Conservation (phyloP, 1,140 invertebrate species). For the Orchestia grillus region DNA sequence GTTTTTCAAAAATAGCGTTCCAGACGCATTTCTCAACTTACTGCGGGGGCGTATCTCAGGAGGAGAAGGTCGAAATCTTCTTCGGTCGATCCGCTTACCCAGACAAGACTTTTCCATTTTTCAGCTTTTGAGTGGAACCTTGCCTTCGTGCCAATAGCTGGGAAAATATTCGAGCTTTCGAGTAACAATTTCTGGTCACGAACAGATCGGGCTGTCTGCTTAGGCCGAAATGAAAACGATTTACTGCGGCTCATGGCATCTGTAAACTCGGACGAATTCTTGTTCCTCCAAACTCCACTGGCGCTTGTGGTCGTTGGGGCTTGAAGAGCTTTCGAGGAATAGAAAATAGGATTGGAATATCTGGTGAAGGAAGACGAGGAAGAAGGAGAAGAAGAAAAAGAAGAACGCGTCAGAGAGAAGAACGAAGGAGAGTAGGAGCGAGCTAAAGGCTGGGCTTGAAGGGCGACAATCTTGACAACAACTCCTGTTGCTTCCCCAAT, state of each 20-base stretch:
- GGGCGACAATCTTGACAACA: background rate
- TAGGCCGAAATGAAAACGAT: conserved; percentile 44
- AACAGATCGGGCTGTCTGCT: conserved; percentile 17
- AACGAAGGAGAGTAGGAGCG: background rate
- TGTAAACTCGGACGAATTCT: background rate
- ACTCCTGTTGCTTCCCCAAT: conserved; percentile 12
- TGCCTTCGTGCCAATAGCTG: background rate
- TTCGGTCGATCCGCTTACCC: conserved; percentile 20
- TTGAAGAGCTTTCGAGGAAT: background rate
- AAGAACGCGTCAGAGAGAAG: background rate
- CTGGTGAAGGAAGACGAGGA: background rate
- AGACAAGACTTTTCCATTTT: background rate
- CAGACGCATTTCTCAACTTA: background rate
- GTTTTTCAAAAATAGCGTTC: background rate
- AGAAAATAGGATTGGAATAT: background rate
- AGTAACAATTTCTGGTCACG: background rate
- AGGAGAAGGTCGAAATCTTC: conserved; percentile 15
- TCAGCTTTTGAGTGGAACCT: background rate
- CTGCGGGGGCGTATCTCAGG: background rate
- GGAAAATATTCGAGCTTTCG: background rate
- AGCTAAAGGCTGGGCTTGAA: background rate
- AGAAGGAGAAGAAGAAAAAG: background rate
- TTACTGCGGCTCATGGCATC: background rate
- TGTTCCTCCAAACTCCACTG: background rate
- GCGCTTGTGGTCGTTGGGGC: background rate